Base-by-base conservation (phyloP, 2,113 vertebrate genomes). In the Enhydra lutris region DNA sequence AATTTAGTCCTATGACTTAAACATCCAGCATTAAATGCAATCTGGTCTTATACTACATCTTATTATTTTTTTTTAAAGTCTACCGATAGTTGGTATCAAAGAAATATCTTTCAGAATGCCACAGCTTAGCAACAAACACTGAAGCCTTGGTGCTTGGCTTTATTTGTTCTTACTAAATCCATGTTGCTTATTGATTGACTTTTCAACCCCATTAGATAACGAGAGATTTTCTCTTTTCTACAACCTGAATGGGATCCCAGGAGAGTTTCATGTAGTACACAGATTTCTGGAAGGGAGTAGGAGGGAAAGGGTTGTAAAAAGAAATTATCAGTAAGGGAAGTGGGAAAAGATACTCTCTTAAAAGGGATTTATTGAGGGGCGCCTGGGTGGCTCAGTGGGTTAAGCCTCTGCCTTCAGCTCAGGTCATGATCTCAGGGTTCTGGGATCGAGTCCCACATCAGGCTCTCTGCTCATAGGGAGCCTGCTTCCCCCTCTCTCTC, bases 111-210 rank as follows among this genome's bases (percentile, higher is more conserved):
- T 52, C 17, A 91, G 76, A 91, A 78, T 47, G 17, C 7, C 39
- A 47, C n/a, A 79, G 24, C 79, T 94, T 83, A 82, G 12, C 24
- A 91, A 57, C 11, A 85, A 92, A 95, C 24, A 91, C 26, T n/a
- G 83, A 69, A 91, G 11, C 5, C 4, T 73, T 88, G 26, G 7
- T n/a, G 4, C 9, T 95, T 91, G 36, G 11, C 3, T 82, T 71
- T 91, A 67, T 81, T 74, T 96, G 45, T 93, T 96, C 47, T 95
- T 81, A 82, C 26, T 76, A 84, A 95, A 95, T 82, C 59, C 34
- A 61, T 26, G 8, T 74, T 91, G 36, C 34, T 86, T 82, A 73
- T 95, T 83, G 39, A 93, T 80, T 94, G 52, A 69, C 18, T 45
- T 84, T 86, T 80, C 57, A 94, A 52, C 45, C 15, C 6, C 79